These are phyloP conservation scores for Ophion ellenae DNA, from an alignment of 2,888 invertebrate species.

Conservation along the genomic window DNA sequence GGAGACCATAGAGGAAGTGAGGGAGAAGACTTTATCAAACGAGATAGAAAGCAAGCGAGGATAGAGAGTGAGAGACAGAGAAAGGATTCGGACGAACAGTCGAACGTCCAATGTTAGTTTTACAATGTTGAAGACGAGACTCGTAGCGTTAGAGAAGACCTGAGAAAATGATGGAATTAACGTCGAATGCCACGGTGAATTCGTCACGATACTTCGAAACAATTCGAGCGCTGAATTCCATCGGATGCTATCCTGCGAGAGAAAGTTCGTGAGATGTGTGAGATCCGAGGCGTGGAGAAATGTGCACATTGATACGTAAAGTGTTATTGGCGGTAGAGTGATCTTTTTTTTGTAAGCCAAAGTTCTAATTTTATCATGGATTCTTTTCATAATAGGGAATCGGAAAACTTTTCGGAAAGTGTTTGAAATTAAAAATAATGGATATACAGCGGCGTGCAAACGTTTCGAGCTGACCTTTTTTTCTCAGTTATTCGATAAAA, in stretches of 20 bases:
- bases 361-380: not conserved
- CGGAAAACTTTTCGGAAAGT: no score
- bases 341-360: not conserved
- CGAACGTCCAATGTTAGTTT: slow-evolving; percentile 7
- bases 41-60: slow-evolving; percentile 47
- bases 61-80: slow-evolving; percentile 6
- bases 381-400: not conserved
- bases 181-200: not conserved
- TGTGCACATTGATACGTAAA: slow-evolving; percentile 6
- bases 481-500: no score
- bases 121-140: slow-evolving; percentile 32
- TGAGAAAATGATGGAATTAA: slow-evolving; percentile 21
- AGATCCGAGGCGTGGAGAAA: not conserved
- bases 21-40: not conserved
- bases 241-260: slow-evolving; percentile 33
- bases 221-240: slow-evolving; percentile 19
- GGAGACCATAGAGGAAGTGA: not conserved
- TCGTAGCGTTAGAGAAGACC: slow-evolving; percentile 33
- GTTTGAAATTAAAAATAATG: no score
- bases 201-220: not conserved
- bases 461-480: no score
- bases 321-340: not conserved
- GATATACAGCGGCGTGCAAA: no score
- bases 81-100: slow-evolving; percentile 33
- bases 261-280: slow-evolving; percentile 1